Evolutionary conservation across 2,113 vertebrate species (phyloP), one percentile per base, ranked within the genome.

Genomic region (Steatornis caripensis): DNA sequence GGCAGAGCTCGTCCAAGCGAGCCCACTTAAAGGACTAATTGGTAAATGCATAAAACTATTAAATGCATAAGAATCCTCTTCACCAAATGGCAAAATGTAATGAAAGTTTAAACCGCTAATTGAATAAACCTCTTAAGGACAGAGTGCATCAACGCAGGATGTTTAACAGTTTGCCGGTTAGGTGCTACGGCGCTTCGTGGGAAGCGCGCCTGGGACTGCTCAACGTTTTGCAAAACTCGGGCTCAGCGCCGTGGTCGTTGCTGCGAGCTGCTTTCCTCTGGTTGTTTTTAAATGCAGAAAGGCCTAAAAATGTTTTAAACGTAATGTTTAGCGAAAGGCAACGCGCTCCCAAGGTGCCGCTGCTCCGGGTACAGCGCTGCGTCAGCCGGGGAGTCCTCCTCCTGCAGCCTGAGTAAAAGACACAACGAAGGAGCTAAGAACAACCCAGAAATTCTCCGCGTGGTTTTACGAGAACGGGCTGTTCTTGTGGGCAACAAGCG

Each of bases 101-200:
- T 90, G 97, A 94, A 97, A 97, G 95, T 97, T 95, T 97, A 97
- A 98, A 97, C 57, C 94, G 97, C 96, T 98, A 98, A 98, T 98
- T 98, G 96, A 98, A 98, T 98, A 98, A 98, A 97, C 95, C 95
- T 97, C 97, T 98, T 98, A 97, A 96, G 84, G 96, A 39, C 91
- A 95, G 97, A 95, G 90, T 32, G 69, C 72, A 90, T 62, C 72
- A 84, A 82, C 3, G 24, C 2, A 20, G 79, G 84, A 68, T 15
- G 90, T 22, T 89, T 37, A 32, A 30, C 51, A 6, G 53, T 19
- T 48, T 12, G 34, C 46, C 30, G 0, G 19, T 3, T 18, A 54
- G 72, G 84, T 48, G 82, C 41, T 15, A 58, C 1, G 5, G 54
- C 61, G 7, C 17, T 3, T 4, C 0, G 12, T 0, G 11, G 62